Evolutionary conservation across 2,113 vertebrate species (phyloP), one percentile per base, ranked within the genome.

Genomic region (Chionomys nivalis): DNA sequence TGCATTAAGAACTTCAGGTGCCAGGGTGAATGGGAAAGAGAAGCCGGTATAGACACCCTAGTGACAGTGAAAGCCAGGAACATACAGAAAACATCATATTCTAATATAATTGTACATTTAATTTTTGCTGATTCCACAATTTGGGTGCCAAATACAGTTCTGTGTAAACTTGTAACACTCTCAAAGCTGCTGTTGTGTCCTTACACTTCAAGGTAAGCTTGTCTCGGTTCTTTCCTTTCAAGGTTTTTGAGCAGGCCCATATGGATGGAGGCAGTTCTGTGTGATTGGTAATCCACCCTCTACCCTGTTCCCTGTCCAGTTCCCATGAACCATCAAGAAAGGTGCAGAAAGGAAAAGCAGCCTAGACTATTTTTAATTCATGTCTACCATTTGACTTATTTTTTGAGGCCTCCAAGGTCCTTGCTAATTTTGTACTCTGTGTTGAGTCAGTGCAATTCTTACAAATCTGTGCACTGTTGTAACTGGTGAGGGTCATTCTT

Each of bases 61-160:
- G 13, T 33, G 14, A 39, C 4, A 31, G 24, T 31, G 87, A 16
- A 14, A 47, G 66, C 12, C 31, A 58, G 61, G 36, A 89, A 70
- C 76, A 76, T 36, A 66, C 24, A 83, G 47, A 78, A 55, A 63
- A 63, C 47, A 31, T 5, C 79, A 65, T 49, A 17, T 81, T 86
- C 65, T 39, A 55, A 10, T 72, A 58, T 61, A 72, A 28, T 77
- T 72, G 70, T 96, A 79, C 85, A 83, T 66, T 1, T 87, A 17
- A 90, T 83, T 58, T 93, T 91, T 91, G 70, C 63, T 92, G 63
- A 89, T 94, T 88, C 63, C 75, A 87, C 26, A 79, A 65, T 83
- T 65, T 86, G 75, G 52, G 31, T 79, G 83, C 75, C 85, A 92
- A 93, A 39, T 93, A 65, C 58, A 87, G 75, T 85, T 47, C 79